Conservation (phyloP, 2,888 invertebrate species). For the Cancer borealis region DNA sequence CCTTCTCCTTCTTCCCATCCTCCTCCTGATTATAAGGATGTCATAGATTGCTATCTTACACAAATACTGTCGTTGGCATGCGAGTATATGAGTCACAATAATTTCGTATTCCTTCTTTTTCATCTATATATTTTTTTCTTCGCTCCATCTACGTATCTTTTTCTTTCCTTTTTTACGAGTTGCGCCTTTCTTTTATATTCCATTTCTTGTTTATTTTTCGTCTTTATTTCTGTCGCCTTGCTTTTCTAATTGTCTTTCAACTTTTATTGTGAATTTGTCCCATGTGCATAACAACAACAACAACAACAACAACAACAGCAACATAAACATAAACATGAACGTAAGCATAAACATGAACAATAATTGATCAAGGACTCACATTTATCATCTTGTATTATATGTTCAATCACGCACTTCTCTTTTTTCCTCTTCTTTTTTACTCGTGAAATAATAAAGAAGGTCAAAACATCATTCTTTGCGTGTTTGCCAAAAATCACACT, state of each 20-base stretch:
- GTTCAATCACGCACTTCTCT: neutral
- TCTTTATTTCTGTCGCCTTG: too few relatives aligned
- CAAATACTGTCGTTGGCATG: neutral
- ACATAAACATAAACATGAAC: too few relatives aligned
- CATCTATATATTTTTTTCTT: neutral
- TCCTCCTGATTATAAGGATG: too few relatives aligned
- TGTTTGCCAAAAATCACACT: neutral
- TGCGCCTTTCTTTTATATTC: neutral
- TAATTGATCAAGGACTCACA: neutral
- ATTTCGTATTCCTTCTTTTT: neutral
- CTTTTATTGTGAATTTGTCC: neutral
- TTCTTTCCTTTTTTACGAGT: neutral
- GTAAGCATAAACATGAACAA: neutral
- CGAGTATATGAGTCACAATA: neutral
- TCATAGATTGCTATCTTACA: neutral
- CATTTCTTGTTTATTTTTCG: neutral
- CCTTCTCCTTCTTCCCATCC: too few relatives aligned
- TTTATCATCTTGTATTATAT: neutral
- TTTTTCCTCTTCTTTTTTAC: neutral
- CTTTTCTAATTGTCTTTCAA: neutral
- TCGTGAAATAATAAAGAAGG: neutral
- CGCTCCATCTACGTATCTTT: neutral
- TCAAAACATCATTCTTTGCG: neutral
- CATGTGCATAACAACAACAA: neutral
- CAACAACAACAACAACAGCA: too few relatives aligned